phyloP scores from a whole-genome alignment of 2,888 invertebrate genomes.

The Eupsilia transversa region DNA sequence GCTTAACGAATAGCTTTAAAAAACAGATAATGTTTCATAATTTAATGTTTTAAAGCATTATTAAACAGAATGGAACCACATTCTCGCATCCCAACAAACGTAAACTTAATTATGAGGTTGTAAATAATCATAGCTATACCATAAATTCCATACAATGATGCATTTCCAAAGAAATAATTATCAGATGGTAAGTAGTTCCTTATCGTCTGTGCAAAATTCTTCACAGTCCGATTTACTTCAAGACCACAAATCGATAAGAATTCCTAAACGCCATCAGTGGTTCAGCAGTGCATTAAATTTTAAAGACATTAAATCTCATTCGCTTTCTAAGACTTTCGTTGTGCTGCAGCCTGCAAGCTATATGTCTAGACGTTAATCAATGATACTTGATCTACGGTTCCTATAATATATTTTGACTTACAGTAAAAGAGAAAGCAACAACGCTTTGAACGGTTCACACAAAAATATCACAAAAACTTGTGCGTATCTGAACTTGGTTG shows the following conservation, averaged over 20 bases:
- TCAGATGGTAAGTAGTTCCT: neutral
- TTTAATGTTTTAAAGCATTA: neutral
- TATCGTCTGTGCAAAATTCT: conserved; percentile 13
- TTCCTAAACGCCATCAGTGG: conserved; percentile 2
- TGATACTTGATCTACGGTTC: conserved; percentile 24
- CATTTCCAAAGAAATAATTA: conserved; percentile 9
- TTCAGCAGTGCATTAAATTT: conserved; percentile 27
- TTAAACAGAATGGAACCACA: neutral
- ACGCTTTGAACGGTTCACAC: conserved; percentile 29
- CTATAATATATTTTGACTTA: conserved; percentile 31
- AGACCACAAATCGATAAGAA: conserved; percentile 1
- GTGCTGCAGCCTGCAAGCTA: neutral
- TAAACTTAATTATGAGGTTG: neutral
- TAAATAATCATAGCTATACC: neutral
- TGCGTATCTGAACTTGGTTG: conserved; percentile 37
- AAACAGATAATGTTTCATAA: neutral
- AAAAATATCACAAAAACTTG: conserved; percentile 51
- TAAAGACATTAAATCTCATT: neutral
- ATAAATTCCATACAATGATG: neutral
- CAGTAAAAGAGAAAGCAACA: conserved; percentile 60
- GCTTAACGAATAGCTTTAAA: neutral
- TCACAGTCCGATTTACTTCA: conserved; percentile 12
- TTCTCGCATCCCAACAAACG: neutral
- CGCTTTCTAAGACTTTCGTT: conserved; percentile 37
- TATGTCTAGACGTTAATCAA: conserved; percentile 30